Conservation (phyloP, 53 echinoderm and acorn worm species). For the Pentamera pediparva region DNA sequence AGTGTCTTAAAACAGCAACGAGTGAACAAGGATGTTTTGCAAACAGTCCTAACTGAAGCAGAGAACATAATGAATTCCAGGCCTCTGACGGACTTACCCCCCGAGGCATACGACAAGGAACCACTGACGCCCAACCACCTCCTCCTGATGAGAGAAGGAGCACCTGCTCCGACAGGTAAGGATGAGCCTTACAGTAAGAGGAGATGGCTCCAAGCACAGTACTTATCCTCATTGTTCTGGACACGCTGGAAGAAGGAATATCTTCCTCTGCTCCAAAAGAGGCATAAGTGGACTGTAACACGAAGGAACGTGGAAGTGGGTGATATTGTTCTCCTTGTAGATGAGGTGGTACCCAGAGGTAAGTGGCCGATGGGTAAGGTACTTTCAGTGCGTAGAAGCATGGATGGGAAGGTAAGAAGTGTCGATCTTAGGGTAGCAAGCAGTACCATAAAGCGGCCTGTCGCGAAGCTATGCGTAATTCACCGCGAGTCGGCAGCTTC, state of each 20-base stretch:
- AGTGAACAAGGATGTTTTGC: neutral
- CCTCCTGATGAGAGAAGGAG: conserved; percentile 26
- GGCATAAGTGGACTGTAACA: conserved; percentile 28
- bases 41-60: neutral
- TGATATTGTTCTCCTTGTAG: conserved; percentile 35
- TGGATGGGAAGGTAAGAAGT: conserved; percentile 31
- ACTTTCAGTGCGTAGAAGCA: conserved; percentile 18
- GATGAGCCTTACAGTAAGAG: neutral
- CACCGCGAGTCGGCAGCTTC: neutral
- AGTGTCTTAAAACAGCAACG: neutral
- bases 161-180: neutral
- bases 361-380: conserved; percentile 43
- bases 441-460: neutral
- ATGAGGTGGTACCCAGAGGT: conserved; percentile 39
- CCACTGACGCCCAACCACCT: conserved; percentile 42
- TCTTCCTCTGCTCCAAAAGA: conserved; percentile 13
- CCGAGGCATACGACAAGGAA: neutral
- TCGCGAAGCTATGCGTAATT: conserved; percentile 6
- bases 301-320: conserved; percentile 23
- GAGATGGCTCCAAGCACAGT: conserved; percentile 31
- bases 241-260: conserved; percentile 23
- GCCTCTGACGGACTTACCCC: conserved; percentile 16
- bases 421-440: conserved; percentile 31
- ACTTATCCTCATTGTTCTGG: conserved; percentile 15
- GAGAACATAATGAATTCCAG: conserved; percentile 19